phyloP scores from a whole-genome alignment of 2,888 invertebrate genomes.

The Hydrotaea diabolus region DNA sequence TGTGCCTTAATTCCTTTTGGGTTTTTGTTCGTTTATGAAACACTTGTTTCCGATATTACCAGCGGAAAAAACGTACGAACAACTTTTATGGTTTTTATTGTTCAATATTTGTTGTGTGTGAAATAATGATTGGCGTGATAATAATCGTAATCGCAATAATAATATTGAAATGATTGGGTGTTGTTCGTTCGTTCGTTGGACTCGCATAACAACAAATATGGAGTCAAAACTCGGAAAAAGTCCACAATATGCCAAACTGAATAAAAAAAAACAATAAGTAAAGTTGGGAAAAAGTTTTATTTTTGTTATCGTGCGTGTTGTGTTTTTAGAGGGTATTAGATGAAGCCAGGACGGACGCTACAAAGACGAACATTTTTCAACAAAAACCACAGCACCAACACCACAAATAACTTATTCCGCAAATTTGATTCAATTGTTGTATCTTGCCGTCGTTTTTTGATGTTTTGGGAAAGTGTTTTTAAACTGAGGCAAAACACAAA shows the following conservation, averaged over 20 bases:
- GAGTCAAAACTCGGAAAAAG: constrained; percentile 16
- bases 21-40: not conserved
- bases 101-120: not conserved
- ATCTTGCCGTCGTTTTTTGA: not conserved
- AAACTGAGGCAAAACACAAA: not conserved
- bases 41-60: not conserved
- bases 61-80: not conserved
- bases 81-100: not conserved
- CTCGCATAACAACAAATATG: constrained; percentile 26
- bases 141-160: constrained; percentile 6
- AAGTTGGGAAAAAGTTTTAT: constrained; percentile 9
- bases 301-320: constrained; percentile 27
- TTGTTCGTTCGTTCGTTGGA: constrained; percentile 16
- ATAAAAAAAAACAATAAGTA: not conserved
- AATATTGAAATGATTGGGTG: constrained; percentile 21
- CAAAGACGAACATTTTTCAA: not conserved
- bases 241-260: constrained; percentile 10
- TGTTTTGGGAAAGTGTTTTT: not conserved
- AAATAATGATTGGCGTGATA: constrained; percentile 4
- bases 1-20: not conserved
- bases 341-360: constrained; percentile 22
- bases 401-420: not conserved
- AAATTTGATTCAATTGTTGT: not conserved
- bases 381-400: not conserved
- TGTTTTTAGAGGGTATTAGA: constrained; percentile 38